Percentiles rank a stretch among this genome's conserved stretches.
These are phyloP conservation scores for Slavum lentiscoides DNA, from an alignment of 2,888 invertebrate species.

Conservation along the genomic window DNA sequence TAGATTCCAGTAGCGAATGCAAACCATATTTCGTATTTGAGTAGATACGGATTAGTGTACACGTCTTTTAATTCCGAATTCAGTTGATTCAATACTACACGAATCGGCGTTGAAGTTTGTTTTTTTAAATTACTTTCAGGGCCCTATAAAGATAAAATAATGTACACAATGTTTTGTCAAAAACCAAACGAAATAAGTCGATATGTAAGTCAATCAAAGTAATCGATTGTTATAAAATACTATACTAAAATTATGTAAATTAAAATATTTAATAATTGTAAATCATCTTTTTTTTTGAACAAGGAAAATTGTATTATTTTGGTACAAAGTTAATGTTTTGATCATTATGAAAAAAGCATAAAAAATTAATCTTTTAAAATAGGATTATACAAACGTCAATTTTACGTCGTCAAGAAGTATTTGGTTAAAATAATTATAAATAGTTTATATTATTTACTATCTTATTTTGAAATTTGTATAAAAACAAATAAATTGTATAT, in stretches of 20 bases:
- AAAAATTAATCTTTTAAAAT: too few species aligned
- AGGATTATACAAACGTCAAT: too few species aligned
- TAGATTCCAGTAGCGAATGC: constrained; percentile 16
- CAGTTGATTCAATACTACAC: constrained; percentile 26
- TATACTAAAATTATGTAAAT: not conserved
- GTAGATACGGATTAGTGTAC: constrained; percentile 29
- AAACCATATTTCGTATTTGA: constrained; percentile 31
- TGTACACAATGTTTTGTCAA: too few species aligned
- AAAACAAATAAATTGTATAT: too few species aligned
- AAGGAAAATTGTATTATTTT: not conserved
- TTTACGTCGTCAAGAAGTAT: too few species aligned
- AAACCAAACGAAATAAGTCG: too few species aligned
- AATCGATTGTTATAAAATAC: too few species aligned
- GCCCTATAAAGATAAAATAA: not conserved
- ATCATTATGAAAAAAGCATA: too few species aligned
- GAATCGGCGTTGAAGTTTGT: not conserved
- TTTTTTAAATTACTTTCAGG: not conserved
- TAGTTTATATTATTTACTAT: too few species aligned
- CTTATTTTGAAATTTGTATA: too few species aligned
- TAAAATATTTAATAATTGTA: not conserved
- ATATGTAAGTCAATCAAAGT: too few species aligned
- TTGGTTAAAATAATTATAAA: too few species aligned
- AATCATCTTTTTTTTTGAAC: not conserved
- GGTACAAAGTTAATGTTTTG: not conserved
- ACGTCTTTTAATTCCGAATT: constrained; percentile 19